These are phyloP conservation scores for Macaca fascicularis DNA, from an alignment of 2,113 vertebrate species.

Conservation along the genomic window T2T-MFA8v1.1 NC_088394.1:81609501-81610000, in stretches of 20 bases:
- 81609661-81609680: neutral
- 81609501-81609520: neutral
- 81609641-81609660: neutral
- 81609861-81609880: neutral
- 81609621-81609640: neutral
- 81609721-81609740: neutral
- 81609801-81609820: neutral
- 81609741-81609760: neutral
- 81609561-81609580: neutral
- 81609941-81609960: too few species aligned
- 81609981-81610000: neutral
- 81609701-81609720: neutral
- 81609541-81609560: neutral
- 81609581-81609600: neutral
- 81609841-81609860: neutral
- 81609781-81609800: neutral
- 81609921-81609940: neutral
- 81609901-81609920: neutral
- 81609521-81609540: neutral
- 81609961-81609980: neutral
- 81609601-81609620: neutral
- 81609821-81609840: neutral
- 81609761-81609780: neutral
- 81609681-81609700: neutral
- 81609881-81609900: fast-evolving